phyloP scores from a whole-genome alignment of 2,888 invertebrate genomes.

The Coronaproctus castanopsis region DNA sequence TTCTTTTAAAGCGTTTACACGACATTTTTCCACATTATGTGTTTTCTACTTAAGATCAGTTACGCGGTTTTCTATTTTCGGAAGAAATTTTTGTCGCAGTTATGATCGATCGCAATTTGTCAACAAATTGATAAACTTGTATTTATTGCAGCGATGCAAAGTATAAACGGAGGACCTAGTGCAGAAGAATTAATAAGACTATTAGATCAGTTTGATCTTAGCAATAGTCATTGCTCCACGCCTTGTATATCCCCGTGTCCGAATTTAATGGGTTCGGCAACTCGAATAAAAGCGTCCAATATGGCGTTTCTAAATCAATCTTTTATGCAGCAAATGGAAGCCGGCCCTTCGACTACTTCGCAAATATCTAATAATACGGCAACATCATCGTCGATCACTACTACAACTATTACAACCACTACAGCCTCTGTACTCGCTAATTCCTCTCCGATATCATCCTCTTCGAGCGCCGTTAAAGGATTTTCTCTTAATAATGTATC shows the following conservation, averaged over 20 bases:
- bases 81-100: no score
- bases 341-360: conserved; percentile 4
- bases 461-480: no score
- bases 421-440: neutral
- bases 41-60: no score
- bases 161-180: conserved; percentile 76
- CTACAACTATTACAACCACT: neutral
- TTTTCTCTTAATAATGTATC: no score
- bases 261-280: conserved; percentile 27
- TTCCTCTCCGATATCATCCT: neutral
- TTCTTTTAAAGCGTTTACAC: no score
- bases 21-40: no score
- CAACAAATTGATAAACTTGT: neutral
- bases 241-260: conserved; percentile 61
- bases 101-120: no score
- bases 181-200: conserved; percentile 76
- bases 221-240: conserved; percentile 52
- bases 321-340: conserved; percentile 17
- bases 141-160: conserved; percentile 30
- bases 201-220: conserved; percentile 83
- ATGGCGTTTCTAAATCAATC: conserved; percentile 24
- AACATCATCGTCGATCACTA: neutral
- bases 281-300: conserved; percentile 23
- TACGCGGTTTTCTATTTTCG: no score
- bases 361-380: neutral